phyloP scores from a whole-genome alignment of 2,113 vertebrate species.

The Alethe castanea region DNA sequence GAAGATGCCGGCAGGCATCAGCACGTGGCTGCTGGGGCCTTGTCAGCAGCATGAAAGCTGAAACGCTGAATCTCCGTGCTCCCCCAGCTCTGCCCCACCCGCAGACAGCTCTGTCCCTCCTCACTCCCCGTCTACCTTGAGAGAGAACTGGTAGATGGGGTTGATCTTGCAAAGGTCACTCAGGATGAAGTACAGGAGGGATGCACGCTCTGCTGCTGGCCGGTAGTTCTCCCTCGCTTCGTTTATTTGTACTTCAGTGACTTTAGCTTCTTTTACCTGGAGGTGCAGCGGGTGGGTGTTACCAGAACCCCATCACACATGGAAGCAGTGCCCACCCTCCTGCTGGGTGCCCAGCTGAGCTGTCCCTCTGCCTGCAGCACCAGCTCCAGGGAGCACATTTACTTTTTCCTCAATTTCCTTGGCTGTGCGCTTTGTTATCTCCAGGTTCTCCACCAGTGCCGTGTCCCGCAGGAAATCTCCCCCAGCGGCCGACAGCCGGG shows the following conservation, averaged over 20 bases:
- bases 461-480: constrained; percentile 76
- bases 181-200: constrained; percentile 79
- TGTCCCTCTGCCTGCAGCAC: not conserved
- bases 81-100: fast-evolving
- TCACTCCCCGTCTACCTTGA: constrained; percentile 57
- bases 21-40: not conserved
- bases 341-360: fast-evolving
- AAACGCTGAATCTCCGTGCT: fast-evolving
- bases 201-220: constrained; percentile 55
- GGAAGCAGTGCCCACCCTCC: not conserved
- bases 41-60: not conserved
- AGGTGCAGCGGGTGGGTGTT: fast-evolving
- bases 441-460: constrained; percentile 74
- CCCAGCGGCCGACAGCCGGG: constrained; percentile 64
- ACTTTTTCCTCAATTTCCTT: constrained; percentile 77
- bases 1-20: not conserved
- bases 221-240: constrained; percentile 72
- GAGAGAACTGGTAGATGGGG: constrained; percentile 80
- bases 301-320: fast-evolving
- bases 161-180: constrained; percentile 78
- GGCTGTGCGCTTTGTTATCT: constrained; percentile 74
- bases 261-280: constrained; percentile 74
- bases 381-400: fast-evolving
- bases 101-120: not conserved
- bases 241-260: constrained; percentile 73